Base-by-base conservation (phyloP, 2,888 invertebrate genomes). In the Deilephila porcellus region DNA sequence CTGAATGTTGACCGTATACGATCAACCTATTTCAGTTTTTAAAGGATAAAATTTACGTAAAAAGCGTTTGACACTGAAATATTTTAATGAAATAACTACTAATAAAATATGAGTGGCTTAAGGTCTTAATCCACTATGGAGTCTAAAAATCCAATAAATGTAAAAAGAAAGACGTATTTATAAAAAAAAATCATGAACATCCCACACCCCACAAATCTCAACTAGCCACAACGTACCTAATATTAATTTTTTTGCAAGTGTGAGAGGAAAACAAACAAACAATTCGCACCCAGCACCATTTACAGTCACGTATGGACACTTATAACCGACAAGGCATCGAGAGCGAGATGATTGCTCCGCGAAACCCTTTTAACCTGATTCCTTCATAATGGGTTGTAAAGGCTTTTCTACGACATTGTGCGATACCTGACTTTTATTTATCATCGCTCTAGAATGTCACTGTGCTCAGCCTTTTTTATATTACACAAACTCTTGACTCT, bases 301-400 rank as follows among this genome's bases (percentile, higher is more conserved):
- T 60, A 32, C 29, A 17, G 29, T 20, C 60, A 29, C 60, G 5
- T 60, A 25, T 29, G 29, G 32, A 60, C 60, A 25, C 60, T 34
- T 7, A 19, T 34, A 63, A 63, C 34, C 62, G 11, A n/a, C 19
- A 19, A 34, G 25, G 25, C 34, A 63, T 63, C 34, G 62, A 63
- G 34, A n/a, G 62, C 62, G 34, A 17, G 62, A 19, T 63, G 62
- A 32, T 19, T 34, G 34, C 62, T 63, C 34, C 7, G 32, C 19
- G 34, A n/a, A 34, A 63, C 34, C 62, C 62, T 63, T 63, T 63
- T 63, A 60, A 70, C 73, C 73, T 74, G 74, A 75, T 73, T 76
- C 72, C 71, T 75, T 62, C 70, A 73, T 73, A 70, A 73, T 62
- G 32, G 73, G 73, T 70, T 74, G 45, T 45, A 45, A 45, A 45